phyloP scores from a whole-genome alignment of 2,113 vertebrate species.

The Indri indri region DNA sequence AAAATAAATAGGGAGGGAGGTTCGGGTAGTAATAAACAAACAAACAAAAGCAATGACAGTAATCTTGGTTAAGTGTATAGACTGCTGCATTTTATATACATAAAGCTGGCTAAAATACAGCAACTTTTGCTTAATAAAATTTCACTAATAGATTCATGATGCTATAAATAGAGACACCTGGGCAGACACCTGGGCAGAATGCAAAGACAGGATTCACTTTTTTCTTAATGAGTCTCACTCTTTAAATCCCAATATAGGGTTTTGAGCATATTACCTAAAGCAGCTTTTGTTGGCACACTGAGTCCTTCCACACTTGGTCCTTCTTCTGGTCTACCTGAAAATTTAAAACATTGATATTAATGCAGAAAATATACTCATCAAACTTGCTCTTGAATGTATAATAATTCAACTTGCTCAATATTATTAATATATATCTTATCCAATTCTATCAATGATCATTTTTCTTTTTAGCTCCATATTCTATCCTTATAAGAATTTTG shows the following conservation, averaged over 20 bases:
- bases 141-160: background rate
- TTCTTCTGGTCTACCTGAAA: conserved; percentile 85
- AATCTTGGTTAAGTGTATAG: rapidly evolving
- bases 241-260: background rate
- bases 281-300: conserved; percentile 88
- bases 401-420: background rate
- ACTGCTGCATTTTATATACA: background rate
- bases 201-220: background rate
- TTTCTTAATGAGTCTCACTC: no score
- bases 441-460: rapidly evolving
- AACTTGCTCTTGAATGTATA: background rate
- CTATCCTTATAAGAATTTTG: background rate
- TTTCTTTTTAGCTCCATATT: background rate
- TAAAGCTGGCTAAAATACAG: rapidly evolving
- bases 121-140: background rate
- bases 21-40: no score
- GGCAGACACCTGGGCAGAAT: background rate
- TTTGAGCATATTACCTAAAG: conserved; percentile 84
- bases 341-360: conserved; percentile 19
- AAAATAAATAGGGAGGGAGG: no score
- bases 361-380: background rate
- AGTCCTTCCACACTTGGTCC: conserved; percentile 93
- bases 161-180: rapidly evolving
- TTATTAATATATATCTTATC: no score
- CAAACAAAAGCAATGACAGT: rapidly evolving